These are phyloP conservation scores for Panurus biarmicus DNA, from an alignment of 2,113 vertebrate species.

Conservation along the genomic window DNA sequence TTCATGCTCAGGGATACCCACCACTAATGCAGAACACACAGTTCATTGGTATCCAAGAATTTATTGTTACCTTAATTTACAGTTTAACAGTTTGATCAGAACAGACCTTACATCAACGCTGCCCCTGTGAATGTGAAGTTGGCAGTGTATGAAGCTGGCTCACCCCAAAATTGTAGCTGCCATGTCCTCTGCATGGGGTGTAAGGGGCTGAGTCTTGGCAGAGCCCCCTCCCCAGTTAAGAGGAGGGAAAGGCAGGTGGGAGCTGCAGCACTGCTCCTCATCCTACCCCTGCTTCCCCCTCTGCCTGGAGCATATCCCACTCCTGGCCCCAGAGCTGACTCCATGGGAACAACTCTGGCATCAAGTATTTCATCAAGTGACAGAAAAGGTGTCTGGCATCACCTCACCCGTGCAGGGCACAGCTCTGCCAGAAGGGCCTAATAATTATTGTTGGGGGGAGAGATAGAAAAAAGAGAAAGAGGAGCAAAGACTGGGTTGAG, in stretches of 20 bases:
- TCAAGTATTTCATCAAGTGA: background rate
- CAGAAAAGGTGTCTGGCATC: background rate
- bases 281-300: background rate
- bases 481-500: rapidly evolving
- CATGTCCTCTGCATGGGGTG: background rate
- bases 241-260: background rate
- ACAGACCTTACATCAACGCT: rapidly evolving
- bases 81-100: background rate
- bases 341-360: background rate
- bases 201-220: background rate
- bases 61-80: background rate
- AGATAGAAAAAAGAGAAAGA: too few species aligned
- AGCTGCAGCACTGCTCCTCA: background rate
- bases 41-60: background rate
- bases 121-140: background rate
- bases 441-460: rapidly evolving
- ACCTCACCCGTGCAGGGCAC: background rate
- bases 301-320: background rate
- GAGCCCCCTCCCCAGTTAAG: background rate
- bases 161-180: background rate
- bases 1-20: background rate
- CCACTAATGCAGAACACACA: rapidly evolving
- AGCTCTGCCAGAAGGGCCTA: background rate
- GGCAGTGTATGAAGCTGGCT: background rate
- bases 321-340: background rate